A percentile compares a stretch with the other conserved stretches of the same genome.
phyloP scores from a whole-genome alignment of 2,113 vertebrate genomes.

The Ailurus styani region DNA sequence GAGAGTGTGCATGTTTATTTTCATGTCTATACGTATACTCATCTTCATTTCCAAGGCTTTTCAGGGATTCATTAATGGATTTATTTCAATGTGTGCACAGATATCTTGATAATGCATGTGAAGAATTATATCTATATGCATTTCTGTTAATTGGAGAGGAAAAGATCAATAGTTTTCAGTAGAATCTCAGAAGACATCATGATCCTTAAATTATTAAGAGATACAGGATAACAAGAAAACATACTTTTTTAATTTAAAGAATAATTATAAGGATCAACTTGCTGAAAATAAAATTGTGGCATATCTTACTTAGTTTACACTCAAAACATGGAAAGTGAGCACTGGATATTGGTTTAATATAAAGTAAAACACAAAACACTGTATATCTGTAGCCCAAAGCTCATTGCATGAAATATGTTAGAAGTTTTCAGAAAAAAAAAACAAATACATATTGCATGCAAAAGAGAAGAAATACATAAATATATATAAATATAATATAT shows the following conservation, averaged over 20 bases:
- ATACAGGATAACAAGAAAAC: neutral
- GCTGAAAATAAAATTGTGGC: neutral
- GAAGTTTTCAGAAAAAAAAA: neutral
- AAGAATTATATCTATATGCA: neutral
- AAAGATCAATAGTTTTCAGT: neutral
- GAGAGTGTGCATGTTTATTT: neutral
- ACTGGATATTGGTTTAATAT: neutral
- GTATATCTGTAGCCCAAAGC: neutral
- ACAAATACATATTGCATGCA: neutral
- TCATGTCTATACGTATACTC: neutral
- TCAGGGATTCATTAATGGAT: neutral
- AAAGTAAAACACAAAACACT: neutral
- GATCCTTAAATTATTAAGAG: neutral
- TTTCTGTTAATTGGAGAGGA: neutral
- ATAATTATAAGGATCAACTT: neutral
- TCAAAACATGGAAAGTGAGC: neutral
- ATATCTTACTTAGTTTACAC: neutral
- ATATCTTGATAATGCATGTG: neutral
- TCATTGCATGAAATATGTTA: neutral
- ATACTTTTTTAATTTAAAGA: neutral
- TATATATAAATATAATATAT: neutral
- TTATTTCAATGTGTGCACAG: neutral
- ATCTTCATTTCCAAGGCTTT: neutral
- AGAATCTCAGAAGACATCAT: neutral
- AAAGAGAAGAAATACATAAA: neutral